A percentile compares a stretch with the other conserved stretches of the same genome.
phyloP scores from a whole-genome alignment of 92 coral and sea anemone genomes.

The Porites lobata region DNA sequence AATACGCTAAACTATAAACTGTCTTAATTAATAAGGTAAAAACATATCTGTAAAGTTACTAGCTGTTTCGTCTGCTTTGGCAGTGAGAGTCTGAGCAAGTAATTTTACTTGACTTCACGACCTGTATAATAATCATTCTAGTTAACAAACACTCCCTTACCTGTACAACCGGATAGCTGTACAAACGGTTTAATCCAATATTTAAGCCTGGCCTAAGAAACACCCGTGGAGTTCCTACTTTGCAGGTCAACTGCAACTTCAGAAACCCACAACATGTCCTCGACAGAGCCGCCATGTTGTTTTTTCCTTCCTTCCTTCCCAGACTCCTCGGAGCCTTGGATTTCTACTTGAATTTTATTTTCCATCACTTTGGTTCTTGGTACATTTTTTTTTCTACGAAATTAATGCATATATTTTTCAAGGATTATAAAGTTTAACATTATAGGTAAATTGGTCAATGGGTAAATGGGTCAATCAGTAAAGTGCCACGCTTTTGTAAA shows the following conservation, averaged over 20 bases:
- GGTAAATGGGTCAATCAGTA: too few species aligned
- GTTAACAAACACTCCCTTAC: conserved; percentile 24
- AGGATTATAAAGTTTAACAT: neutral
- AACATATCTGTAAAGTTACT: neutral
- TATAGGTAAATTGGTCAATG: too few species aligned
- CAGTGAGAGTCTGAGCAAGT: too few species aligned
- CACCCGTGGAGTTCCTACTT: conserved; percentile 25
- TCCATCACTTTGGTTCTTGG: neutral
- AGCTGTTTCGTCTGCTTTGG: neutral
- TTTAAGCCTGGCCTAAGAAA: conserved; percentile 8
- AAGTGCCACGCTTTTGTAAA: neutral
- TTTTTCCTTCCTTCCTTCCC: neutral
- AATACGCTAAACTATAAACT: neutral
- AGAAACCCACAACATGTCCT: conserved; percentile 85
- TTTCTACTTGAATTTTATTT: neutral
- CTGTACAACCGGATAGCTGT: conserved; percentile 63
- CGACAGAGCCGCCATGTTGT: conserved; percentile 76
- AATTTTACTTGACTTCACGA: too few species aligned
- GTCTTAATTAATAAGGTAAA: neutral
- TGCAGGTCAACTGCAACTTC: conserved; percentile 17
- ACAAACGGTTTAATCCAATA: conserved; percentile 3
- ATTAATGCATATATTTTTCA: neutral
- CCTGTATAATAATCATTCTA: too few species aligned
- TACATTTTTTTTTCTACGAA: neutral
- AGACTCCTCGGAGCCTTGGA: neutral